Conservation (phyloP, 2,888 invertebrate genomes). For the Scaptomyza flava region DNA sequence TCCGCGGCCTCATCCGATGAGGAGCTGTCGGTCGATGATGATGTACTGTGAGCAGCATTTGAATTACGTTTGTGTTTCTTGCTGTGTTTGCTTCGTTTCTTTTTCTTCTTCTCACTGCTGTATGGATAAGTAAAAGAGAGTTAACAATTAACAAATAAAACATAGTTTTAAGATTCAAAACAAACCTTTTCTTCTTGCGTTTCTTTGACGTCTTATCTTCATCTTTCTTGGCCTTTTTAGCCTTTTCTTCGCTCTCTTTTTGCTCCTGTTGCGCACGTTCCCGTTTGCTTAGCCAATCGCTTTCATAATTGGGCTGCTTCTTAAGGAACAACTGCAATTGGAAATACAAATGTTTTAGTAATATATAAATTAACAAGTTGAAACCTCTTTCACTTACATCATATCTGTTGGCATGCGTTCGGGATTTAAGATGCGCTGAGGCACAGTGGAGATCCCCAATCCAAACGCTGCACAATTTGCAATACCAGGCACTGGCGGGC, state of each 20-base stretch:
- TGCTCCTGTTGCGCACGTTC: constrained; percentile 88
- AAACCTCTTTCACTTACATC: constrained; percentile 86
- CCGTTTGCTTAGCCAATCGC: constrained; percentile 93
- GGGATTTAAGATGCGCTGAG: constrained; percentile 92
- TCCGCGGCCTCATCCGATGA: constrained; percentile 72
- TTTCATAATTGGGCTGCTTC: constrained; percentile 94
- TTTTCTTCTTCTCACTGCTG: constrained; percentile 85
- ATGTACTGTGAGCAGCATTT: constrained; percentile 56
- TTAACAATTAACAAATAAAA: neutral
- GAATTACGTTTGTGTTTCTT: constrained; percentile 84
- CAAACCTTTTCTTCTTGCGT: constrained; percentile 87
- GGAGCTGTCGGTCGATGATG: constrained; percentile 70
- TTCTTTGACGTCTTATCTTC: constrained; percentile 84
- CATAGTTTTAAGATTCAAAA: neutral
- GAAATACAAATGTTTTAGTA: neutral
- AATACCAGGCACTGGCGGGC: constrained; percentile 95
- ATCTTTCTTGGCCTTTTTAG: constrained; percentile 84
- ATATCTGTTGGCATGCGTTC: constrained; percentile 91
- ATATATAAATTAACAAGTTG: neutral
- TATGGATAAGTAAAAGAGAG: neutral
- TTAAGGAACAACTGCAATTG: constrained; percentile 89
- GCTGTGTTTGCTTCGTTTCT: constrained; percentile 84
- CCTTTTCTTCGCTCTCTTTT: constrained; percentile 76
- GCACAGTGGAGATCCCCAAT: constrained; percentile 95
- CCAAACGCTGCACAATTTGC: constrained; percentile 94